Base-by-base conservation (phyloP, 1,140 invertebrate genomes). In the Ceratina australensis region DNA sequence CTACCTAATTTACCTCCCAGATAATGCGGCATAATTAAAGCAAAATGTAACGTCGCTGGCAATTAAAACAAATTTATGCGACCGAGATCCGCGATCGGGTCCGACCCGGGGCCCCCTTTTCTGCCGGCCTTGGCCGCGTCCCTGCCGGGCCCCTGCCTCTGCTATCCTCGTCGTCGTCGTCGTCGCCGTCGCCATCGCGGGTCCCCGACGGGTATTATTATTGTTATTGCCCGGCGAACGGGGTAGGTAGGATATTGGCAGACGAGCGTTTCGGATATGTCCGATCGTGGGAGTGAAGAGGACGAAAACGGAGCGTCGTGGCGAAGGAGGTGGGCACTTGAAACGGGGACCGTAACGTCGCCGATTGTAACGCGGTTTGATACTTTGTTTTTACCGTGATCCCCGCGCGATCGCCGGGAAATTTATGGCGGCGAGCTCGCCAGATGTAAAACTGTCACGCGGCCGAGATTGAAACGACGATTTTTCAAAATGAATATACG, bases 41-140 rank as follows among this genome's bases (percentile, higher is more conserved):
- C 91, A 92, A 92, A 92, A 92, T 92, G 91, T 91, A 92, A 92
- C 91, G 91, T 92, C 91, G 90, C 91, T 92, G 91, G 91, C 91
- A 92, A 92, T 92, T 92, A 92, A 92, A 92, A 92, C 91, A 92
- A 92, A 92, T 92, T 92, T 92, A 92, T 92, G 91, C 91, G 91
- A 92, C 90, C 91, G 87, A 92, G 91, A 92, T 92, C 89, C 91
- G 90, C 91, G 91, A 92, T 92, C 91, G 89, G 89, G 33, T 42
- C 79, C 89, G 78, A 86, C 83, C 78, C 78, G 72, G 33, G 80
- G 82, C 78, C 78, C 79, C 33, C 33, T 42, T 83, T 85, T 87
- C 78, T 81, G 78, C 74, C 72, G 76, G 75, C 80, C 84, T 86
- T 86, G 81, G 76, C 60, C 79, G 72, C 83, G 76, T 85, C 84